Base-by-base conservation (phyloP, 2,888 invertebrate species). In the Entomobrya proxima region DNA sequence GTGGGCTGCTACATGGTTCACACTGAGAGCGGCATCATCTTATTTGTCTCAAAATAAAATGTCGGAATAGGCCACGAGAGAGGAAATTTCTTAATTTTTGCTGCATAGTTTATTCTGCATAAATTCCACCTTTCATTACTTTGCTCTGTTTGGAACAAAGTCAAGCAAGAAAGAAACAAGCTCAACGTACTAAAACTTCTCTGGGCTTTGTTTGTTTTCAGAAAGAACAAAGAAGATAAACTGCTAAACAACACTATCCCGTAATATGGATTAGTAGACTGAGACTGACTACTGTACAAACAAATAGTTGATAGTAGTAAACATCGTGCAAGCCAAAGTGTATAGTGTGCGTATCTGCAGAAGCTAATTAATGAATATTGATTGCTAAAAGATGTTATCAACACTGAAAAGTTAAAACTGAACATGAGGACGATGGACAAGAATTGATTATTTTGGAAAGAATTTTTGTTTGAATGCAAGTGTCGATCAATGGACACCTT, bases 71-170 rank as follows among this genome's bases (percentile, higher is more conserved):
- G 50, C 32, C 6, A 50, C 35, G 40, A 58, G 11, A 50, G 37
- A 79, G 55, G 79, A 67, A 79, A 37, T 67, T 67, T 6, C 37
- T 67, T 67, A 67, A 67, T 32, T 61, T 61, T 61, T 9, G 30
- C 32, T 7, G 61, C 5, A 15, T 30, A n/a, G 13, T 11, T 27
- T 40, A 30, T 15, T 5, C 3, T 27, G 9, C 2, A 32, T 30
- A 61, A 61, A 61, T 32, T 61, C 13, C 30, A n/a, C 32, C 27
- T 24, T n/a, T n/a, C n/a, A n/a, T n/a, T n/a, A n/a, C n/a, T n/a
- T 55, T 32, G 32, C 13, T 32, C 27, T 61, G 61, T 15, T 4
- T 9, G 32, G 6, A 61, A 32, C 32, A 61, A 52, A 52, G 52
- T 52, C 2, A 21, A n/a, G n/a, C n/a, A n/a, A n/a, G n/a, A n/a